A percentile compares a stretch with the other conserved stretches of the same genome.
phyloP scores from a whole-genome alignment of 2,888 invertebrate species.

The Linnaemya vulpina region DNA sequence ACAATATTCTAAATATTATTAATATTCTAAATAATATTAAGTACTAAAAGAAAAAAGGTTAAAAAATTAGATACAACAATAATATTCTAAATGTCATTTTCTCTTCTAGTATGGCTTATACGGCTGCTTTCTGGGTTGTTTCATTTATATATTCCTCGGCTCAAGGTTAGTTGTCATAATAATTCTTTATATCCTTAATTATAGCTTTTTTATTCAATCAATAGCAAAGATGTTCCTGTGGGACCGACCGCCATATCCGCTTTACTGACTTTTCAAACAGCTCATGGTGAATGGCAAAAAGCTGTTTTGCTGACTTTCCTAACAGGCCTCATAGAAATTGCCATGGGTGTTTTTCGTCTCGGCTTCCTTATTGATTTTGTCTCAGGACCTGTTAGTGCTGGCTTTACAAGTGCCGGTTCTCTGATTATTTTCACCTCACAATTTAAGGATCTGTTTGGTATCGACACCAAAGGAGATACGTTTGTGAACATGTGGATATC shows the following conservation, averaged over 20 bases:
- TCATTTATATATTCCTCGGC: conserved; percentile 82
- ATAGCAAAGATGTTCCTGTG: conserved; percentile 94
- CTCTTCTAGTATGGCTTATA: conserved; percentile 92
- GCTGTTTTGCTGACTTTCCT: conserved; percentile 91
- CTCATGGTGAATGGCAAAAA: conserved; percentile 86
- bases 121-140: conserved; percentile 94
- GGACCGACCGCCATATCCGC: conserved; percentile 97
- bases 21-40: no score
- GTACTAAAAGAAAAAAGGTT: no score
- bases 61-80: no score
- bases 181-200: neutral
- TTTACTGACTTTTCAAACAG: conserved; percentile 91
- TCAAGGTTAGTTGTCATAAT: conserved; percentile 56
- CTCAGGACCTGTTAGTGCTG: conserved; percentile 94
- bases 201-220: conserved; percentile 86
- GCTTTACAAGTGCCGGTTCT: conserved; percentile 95
- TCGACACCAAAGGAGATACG: conserved; percentile 88
- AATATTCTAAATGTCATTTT: conserved; percentile 4
- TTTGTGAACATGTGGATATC: conserved; percentile 92
- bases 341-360: conserved; percentile 92
- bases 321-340: conserved; percentile 89
- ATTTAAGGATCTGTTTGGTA: conserved; percentile 91
- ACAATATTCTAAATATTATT: no score
- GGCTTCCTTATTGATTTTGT: conserved; percentile 95
- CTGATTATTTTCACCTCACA: conserved; percentile 94